These are phyloP conservation scores for Misgurnus anguillicaudatus DNA, from an alignment of 2,113 vertebrate genomes.

Conservation along the genomic window DNA sequence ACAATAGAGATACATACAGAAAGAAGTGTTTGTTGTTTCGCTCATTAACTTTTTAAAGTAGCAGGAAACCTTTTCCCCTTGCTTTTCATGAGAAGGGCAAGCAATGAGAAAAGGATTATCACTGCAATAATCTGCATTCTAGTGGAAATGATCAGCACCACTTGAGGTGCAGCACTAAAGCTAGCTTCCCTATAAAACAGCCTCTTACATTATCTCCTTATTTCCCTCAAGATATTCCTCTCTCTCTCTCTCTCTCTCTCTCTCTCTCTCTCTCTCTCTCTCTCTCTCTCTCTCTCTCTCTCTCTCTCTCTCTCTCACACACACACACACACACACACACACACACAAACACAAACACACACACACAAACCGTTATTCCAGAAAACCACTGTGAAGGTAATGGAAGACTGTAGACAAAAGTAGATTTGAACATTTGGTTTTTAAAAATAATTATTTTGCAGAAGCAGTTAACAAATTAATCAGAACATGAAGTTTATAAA, in stretches of 20 bases:
- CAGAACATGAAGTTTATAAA: too few species aligned
- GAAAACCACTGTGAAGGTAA: neutral
- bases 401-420: neutral
- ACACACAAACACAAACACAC: neutral
- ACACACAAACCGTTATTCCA: neutral
- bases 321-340: too few species aligned
- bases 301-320: too few species aligned
- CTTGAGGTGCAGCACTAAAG: conserved; percentile 68
- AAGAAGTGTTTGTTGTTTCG: neutral
- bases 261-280: conserved; percentile 19
- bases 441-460: neutral
- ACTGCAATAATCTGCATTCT: conserved; percentile 39
- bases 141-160: conserved; percentile 52
- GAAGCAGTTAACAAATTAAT: neutral
- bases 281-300: neutral
- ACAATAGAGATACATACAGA: neutral
- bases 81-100: neutral
- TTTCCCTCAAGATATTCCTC: conserved; percentile 16
- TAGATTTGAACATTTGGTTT: neutral
- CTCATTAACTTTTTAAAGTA: conserved; percentile 9
- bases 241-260: conserved; percentile 23
- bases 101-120: conserved; percentile 39
- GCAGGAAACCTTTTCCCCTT: neutral
- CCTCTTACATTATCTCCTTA: conserved; percentile 17
- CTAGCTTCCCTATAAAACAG: conserved; percentile 52